Percentiles rank a stretch among this genome's conserved stretches.
phyloP scores from a whole-genome alignment of 2,888 invertebrate genomes.

The Stomorhina lunata region DNA sequence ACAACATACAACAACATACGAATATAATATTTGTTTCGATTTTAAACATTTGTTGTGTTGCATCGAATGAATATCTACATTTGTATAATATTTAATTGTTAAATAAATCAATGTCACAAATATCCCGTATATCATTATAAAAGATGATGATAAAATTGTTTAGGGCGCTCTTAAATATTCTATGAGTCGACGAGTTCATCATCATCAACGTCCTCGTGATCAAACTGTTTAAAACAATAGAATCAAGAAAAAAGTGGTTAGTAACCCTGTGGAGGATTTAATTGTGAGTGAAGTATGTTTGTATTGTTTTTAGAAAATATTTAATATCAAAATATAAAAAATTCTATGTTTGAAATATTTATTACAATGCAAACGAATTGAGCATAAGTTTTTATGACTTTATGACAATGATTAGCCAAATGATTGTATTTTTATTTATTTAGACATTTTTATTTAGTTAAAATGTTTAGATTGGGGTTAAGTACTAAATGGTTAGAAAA shows the following conservation, averaged over 20 bases:
- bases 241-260: conserved; percentile 8
- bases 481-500: background rate
- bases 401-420: conserved; percentile 32
- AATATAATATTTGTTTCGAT: background rate
- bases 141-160: conserved; percentile 24
- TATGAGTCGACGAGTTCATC: conserved; percentile 4
- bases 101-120: conserved; percentile 68
- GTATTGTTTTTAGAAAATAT: conserved; percentile 52
- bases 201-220: too few relatives aligned
- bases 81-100: conserved; percentile 62
- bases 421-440: background rate
- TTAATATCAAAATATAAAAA: background rate
- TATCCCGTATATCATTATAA: conserved; percentile 59
- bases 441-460: background rate
- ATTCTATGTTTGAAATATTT: background rate
- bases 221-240: conserved; percentile 9
- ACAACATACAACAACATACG: too few relatives aligned
- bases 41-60: conserved; percentile 24
- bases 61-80: too few relatives aligned
- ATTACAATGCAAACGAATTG: conserved; percentile 3
- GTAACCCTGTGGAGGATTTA: conserved; percentile 55
- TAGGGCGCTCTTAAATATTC: conserved; percentile 28
- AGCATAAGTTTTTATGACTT: conserved; percentile 47
- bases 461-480: background rate
- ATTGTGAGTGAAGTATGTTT: conserved; percentile 60